Evolutionary conservation across 2,797 vertebrate genomes (phyloP).

Genomic region (Varecia variegata): DNA sequence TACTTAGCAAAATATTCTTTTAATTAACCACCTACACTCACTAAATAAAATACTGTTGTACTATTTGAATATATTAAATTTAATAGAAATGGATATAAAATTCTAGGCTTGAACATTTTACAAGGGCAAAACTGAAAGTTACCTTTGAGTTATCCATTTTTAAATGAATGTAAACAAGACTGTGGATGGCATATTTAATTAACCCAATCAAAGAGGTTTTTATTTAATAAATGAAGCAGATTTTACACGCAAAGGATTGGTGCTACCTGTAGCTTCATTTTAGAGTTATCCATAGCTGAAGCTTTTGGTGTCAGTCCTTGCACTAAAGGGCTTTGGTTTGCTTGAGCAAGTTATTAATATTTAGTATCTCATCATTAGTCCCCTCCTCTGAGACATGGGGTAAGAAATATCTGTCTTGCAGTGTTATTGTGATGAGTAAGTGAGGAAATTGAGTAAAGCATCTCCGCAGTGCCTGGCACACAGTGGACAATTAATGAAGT

Average conservation of each 20-base stretch:
- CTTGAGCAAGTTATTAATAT: background rate
- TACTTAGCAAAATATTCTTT: background rate
- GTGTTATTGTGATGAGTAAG: background rate
- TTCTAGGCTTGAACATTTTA: background rate
- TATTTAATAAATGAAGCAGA: background rate
- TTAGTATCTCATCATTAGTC: background rate
- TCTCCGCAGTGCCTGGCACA: background rate
- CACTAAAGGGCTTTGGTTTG: background rate
- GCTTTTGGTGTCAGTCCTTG: background rate
- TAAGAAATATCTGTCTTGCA: background rate
- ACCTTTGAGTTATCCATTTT: background rate
- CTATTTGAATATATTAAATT: background rate
- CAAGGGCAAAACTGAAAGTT: background rate
- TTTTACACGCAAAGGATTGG: background rate
- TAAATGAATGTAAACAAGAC: background rate
- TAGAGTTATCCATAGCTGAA: background rate
- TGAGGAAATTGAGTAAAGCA: background rate
- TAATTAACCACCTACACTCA: background rate
- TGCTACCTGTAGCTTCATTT: background rate
- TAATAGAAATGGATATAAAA: constrained; percentile 25
- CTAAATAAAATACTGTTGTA: background rate
- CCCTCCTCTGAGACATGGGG: background rate
- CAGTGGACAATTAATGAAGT: background rate
- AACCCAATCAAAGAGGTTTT: background rate
- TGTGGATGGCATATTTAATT: background rate